Evolutionary conservation across 2,113 vertebrate species (phyloP).

Genomic region (Platysteira castanea): DNA sequence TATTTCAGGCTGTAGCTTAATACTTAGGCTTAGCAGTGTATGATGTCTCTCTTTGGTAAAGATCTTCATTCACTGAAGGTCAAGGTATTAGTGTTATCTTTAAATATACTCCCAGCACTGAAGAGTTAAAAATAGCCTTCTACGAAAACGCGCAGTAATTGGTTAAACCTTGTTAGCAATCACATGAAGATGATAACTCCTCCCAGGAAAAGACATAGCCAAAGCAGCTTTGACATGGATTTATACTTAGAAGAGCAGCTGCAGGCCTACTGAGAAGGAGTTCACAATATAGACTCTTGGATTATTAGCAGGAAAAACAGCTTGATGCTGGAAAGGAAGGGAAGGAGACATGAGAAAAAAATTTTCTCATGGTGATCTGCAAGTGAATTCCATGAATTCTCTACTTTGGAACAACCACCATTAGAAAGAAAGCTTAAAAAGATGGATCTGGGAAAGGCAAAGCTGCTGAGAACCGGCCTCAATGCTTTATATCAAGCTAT

Average conservation of each 20-base stretch:
- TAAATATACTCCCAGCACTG: constrained; percentile 30
- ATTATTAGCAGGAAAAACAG: not conserved
- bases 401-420: not conserved
- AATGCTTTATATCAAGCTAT: constrained; percentile 89
- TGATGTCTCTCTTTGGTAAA: not conserved
- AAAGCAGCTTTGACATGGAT: constrained; percentile 60
- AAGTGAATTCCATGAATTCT: constrained; percentile 10
- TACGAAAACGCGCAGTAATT: constrained; percentile 58
- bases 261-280: not conserved
- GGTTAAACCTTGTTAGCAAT: constrained; percentile 67
- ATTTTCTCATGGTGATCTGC: not conserved
- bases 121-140: constrained; percentile 67
- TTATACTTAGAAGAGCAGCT: constrained; percentile 53
- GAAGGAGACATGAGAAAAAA: not conserved
- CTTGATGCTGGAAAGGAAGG: not conserved
- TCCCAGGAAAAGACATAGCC: constrained; percentile 52
- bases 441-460: constrained; percentile 94
- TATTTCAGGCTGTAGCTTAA: constrained; percentile 40
- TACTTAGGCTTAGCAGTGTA: not conserved
- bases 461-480: constrained; percentile 86
- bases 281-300: not conserved
- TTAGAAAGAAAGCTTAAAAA: constrained; percentile 9
- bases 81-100: constrained; percentile 69
- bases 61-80: constrained; percentile 43
- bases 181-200: constrained; percentile 61